Base-by-base conservation (phyloP, 2,797 vertebrate genomes). In the Acipenser transmontanus region DNA sequence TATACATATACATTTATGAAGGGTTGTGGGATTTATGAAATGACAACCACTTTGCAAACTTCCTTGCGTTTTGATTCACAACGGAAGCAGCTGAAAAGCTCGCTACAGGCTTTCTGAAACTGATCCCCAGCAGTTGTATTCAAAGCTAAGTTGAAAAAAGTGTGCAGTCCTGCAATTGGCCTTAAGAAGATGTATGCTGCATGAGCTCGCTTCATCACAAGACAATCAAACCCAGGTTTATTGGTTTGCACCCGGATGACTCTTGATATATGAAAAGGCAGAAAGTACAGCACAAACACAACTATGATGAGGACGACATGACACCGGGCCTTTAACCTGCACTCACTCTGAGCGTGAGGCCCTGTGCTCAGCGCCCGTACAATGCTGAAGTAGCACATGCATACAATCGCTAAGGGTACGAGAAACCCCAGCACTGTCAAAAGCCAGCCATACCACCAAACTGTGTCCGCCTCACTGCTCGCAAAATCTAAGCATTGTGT, bases 141-240 rank as follows among this genome's bases (percentile, higher is more conserved):
- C 63, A 88, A 54, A 2, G 62, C 75, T 71, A 87, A 66, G 77
- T 89, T 87, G 6, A 81, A 86, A 14, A 86, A 76, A 0, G 80
- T 82, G 75, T 86, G 87, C 50, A 86, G 11, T 7, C 70, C 83
- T 1, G 85, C 85, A 49, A 88, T 47, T 6, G 87, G 86, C 65
- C 85, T 76, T 8, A 84, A 85, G 66, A 88, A 13, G 0, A 85
- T 80, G 6, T 88, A 89, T 0, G 71, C 82, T 0, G 77, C 70
- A 0, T 84, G 72, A 7, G 76, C 68, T 0, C 47, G 47, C 1
- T 5, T 64, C 6, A 62, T 13, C 51, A 54, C 1, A 63, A 47
- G 14, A 68, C 80, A 80, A 1, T 66, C 0, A 0, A 7, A 2
- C 1, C 56, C 9, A 4, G 0, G 20, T n/a, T 0, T 60, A 2